Percentiles rank a stretch among this genome's conserved stretches.
Conservation (phyloP, 2,888 invertebrate genomes). For the Diogma glabrata region DNA sequence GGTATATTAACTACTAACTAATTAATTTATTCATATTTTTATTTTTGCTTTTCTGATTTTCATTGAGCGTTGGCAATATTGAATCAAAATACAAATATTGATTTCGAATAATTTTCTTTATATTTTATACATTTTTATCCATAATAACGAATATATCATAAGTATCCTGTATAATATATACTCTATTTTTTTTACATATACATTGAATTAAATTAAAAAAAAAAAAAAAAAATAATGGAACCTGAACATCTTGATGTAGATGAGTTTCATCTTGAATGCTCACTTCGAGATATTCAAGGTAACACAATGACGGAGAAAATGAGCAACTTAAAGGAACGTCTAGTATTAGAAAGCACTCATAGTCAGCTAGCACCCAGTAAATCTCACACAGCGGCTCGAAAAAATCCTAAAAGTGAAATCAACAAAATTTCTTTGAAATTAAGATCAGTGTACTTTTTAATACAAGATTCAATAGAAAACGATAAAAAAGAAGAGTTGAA, state of each 20-base stretch:
- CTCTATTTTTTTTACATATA: too few species aligned
- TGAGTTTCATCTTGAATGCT: background rate
- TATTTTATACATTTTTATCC: too few species aligned
- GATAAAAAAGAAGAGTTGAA: background rate
- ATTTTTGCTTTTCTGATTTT: too few species aligned
- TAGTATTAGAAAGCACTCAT: background rate
- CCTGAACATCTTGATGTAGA: conserved; percentile 21
- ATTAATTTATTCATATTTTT: too few species aligned
- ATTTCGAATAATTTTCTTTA: too few species aligned
- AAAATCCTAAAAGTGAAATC: background rate
- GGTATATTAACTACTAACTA: too few species aligned
- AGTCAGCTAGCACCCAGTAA: background rate
- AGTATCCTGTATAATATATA: too few species aligned
- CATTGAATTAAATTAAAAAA: too few species aligned
- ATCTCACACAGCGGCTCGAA: background rate
- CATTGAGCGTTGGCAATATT: too few species aligned
- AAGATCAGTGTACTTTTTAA: background rate
- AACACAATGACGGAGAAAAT: background rate
- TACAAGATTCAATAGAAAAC: background rate
- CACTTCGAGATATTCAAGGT: background rate
- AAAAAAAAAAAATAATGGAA: too few species aligned
- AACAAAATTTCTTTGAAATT: background rate
- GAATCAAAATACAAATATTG: too few species aligned
- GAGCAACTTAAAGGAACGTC: background rate
- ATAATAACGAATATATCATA: too few species aligned